These are phyloP conservation scores for Columba livia DNA, from an alignment of 2,113 vertebrate species.

Conservation along the genomic window DNA sequence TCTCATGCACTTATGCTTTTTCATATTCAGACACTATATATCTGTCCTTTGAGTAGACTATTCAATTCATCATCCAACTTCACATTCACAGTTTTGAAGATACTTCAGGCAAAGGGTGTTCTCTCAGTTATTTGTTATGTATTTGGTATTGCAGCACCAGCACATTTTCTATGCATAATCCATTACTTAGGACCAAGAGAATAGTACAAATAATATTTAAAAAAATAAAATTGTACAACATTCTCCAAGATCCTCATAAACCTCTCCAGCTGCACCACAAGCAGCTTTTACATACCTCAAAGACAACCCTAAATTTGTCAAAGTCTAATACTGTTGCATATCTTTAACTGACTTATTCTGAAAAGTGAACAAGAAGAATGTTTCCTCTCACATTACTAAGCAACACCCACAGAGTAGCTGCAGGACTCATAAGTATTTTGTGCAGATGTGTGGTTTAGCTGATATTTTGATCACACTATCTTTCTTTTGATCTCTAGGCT, in stretches of 20 bases:
- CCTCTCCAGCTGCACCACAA: not conserved
- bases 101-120: slow-evolving; percentile 37
- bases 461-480: not conserved
- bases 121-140: slow-evolving; percentile 38
- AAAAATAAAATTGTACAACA: not conserved
- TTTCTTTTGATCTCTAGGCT: not conserved
- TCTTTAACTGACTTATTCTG: not conserved
- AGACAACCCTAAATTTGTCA: not conserved
- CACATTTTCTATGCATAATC: slow-evolving; percentile 30
- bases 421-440: not conserved
- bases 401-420: not conserved
- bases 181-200: slow-evolving; percentile 6
- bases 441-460: not conserved
- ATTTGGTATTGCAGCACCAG: slow-evolving; percentile 6
- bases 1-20: slow-evolving; percentile 34
- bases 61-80: slow-evolving; percentile 59
- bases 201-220: not conserved
- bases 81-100: slow-evolving; percentile 16
- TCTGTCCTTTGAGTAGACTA: slow-evolving; percentile 45
- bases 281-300: not conserved
- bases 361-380: not conserved
- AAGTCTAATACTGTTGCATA: not conserved
- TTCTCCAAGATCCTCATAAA: not conserved
- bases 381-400: not conserved
- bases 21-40: slow-evolving; percentile 56